Conservation (phyloP, 2,888 invertebrate genomes). For the Neria commutata region DNA sequence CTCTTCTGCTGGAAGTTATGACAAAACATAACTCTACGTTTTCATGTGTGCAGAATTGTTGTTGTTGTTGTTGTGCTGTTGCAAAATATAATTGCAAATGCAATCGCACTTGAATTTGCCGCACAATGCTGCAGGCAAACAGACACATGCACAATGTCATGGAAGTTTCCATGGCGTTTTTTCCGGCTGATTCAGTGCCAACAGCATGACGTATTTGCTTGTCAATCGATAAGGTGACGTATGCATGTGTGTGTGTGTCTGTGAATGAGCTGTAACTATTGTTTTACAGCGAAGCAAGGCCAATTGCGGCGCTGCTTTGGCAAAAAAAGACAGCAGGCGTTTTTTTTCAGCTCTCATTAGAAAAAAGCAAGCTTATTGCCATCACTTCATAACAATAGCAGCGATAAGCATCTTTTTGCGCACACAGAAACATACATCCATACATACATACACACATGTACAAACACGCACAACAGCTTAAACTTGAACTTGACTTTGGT, state of each 20-base stretch:
- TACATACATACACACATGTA: too few relatives aligned
- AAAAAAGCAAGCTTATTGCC: constrained; percentile 24
- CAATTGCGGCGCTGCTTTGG: constrained; percentile 45
- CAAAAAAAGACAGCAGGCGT: constrained; percentile 37
- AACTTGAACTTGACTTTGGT: too few relatives aligned
- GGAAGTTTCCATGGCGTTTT: constrained; percentile 35
- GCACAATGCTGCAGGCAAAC: background rate
- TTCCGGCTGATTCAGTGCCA: background rate
- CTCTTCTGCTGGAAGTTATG: too few relatives aligned
- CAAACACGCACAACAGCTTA: too few relatives aligned
- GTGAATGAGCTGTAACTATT: constrained; percentile 37
- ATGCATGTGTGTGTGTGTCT: background rate
- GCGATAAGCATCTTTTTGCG: constrained; percentile 13
- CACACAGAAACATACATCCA: too few relatives aligned
- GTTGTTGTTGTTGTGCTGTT: background rate
- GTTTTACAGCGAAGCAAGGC: constrained; percentile 42
- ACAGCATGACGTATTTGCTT: constrained; percentile 16
- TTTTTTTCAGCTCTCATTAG: constrained; percentile 21
- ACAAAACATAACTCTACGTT: background rate
- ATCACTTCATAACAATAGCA: constrained; percentile 14
- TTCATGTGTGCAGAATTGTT: background rate
- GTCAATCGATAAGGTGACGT: constrained; percentile 45
- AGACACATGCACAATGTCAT: constrained; percentile 46
- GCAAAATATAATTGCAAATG: background rate
- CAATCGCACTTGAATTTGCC: constrained; percentile 29